phyloP scores from a whole-genome alignment of 2,113 vertebrate genomes.

The Anguilla rostrata region DNA sequence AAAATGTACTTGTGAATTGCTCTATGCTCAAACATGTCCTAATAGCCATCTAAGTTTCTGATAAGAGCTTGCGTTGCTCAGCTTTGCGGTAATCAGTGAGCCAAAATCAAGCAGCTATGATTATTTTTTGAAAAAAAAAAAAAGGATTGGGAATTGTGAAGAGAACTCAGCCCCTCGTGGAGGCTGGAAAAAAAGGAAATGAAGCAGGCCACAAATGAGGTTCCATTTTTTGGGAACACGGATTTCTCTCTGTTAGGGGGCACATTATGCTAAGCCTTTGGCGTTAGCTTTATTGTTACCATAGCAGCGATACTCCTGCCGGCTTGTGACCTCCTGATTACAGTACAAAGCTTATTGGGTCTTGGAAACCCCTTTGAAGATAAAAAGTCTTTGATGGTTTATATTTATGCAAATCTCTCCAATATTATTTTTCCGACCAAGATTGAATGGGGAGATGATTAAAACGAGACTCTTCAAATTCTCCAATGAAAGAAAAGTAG shows the following conservation, averaged over 20 bases:
- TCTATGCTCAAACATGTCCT: conserved; percentile 41
- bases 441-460: conserved; percentile 99
- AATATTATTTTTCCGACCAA: conserved; percentile 99
- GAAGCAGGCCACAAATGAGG: conserved; percentile 80
- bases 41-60: conserved; percentile 45
- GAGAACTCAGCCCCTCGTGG: conserved; percentile 10
- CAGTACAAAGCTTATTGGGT: conserved; percentile 99
- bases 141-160: not conserved
- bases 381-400: conserved; percentile 99
- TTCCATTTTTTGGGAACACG: conserved; percentile 78
- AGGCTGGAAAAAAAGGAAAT: conserved; percentile 53
- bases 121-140: not conserved
- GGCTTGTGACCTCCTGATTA: conserved; percentile 99
- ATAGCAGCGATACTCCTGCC: conserved; percentile 99
- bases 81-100: conserved; percentile 40
- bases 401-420: conserved; percentile 99
- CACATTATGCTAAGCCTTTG: conserved; percentile 99
- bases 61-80: conserved; percentile 34
- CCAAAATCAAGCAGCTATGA: conserved; percentile 10
- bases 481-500: conserved; percentile 89
- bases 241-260: conserved; percentile 84
- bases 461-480: conserved; percentile 89
- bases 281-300: conserved; percentile 99
- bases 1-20: conserved; percentile 49
- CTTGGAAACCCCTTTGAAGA: conserved; percentile 99